Conservation (phyloP, 2,888 invertebrate genomes). For the Flexamia atlantica region DNA sequence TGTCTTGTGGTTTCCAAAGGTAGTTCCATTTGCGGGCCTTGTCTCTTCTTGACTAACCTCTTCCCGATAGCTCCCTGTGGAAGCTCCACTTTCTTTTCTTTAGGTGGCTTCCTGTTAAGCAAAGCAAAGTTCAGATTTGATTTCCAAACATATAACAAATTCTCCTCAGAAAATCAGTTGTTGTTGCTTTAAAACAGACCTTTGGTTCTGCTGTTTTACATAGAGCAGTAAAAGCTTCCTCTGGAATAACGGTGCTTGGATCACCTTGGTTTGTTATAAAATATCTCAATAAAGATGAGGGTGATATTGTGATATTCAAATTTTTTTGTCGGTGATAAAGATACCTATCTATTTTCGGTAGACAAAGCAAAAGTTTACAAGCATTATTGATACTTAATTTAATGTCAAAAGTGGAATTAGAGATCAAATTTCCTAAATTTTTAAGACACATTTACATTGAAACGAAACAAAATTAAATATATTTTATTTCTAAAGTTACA, state of each 20-base stretch:
- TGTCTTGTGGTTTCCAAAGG: constrained; percentile 31
- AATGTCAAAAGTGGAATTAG: too few relatives aligned
- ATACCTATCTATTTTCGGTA: too few relatives aligned
- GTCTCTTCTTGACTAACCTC: constrained; percentile 31
- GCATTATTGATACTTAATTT: too few relatives aligned
- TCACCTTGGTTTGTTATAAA: too few relatives aligned
- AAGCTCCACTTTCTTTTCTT: constrained; percentile 35
- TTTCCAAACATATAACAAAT: neutral
- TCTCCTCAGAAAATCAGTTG: neutral
- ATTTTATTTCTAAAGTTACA: too few relatives aligned
- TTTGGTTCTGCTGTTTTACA: neutral
- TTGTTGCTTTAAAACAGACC: neutral
- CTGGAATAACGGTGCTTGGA: neutral
- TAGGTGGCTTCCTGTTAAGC: constrained; percentile 22
- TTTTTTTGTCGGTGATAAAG: too few relatives aligned
- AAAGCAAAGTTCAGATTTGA: neutral
- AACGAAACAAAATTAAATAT: too few relatives aligned
- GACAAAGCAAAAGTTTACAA: too few relatives aligned
- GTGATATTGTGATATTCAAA: too few relatives aligned
- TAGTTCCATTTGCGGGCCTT: neutral
- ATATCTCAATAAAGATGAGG: too few relatives aligned
- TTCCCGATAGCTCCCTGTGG: constrained; percentile 25
- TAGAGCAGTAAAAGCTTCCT: neutral
- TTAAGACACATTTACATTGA: too few relatives aligned
- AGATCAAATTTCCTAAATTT: too few relatives aligned